These are phyloP conservation scores for Paedocypris micromegethes DNA, from an alignment of 2,797 vertebrate species.

Conservation along the genomic window DNA sequence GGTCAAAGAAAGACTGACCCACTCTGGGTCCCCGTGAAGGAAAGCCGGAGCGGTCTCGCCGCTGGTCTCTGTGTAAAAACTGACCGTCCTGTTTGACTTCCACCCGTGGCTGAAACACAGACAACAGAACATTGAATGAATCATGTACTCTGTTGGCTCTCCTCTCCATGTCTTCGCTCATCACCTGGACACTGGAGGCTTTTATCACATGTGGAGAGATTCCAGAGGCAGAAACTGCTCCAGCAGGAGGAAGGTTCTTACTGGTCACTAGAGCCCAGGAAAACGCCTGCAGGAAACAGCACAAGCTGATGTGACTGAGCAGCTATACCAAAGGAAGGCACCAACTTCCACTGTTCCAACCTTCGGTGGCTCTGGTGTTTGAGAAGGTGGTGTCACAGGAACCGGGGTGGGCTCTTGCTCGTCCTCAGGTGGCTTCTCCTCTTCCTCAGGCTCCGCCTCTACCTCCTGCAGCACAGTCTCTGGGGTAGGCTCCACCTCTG, in stretches of 20 bases:
- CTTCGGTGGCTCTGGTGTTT: constrained; percentile 78
- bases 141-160: too few relatives aligned
- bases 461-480: constrained; percentile 73
- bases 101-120: constrained; percentile 67
- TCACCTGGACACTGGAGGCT: constrained; percentile 91
- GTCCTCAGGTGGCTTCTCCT: constrained; percentile 76
- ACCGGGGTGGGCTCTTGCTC: constrained; percentile 74
- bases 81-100: constrained; percentile 75
- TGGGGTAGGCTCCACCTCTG: constrained; percentile 23
- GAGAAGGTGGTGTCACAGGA: constrained; percentile 69
- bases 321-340: not conserved
- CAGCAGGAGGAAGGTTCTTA: constrained; percentile 98
- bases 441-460: constrained; percentile 69
- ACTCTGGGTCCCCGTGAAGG: constrained; percentile 71
- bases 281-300: constrained; percentile 86
- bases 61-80: constrained; percentile 72
- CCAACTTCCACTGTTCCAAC: constrained; percentile 47
- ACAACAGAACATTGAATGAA: not conserved
- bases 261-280: constrained; percentile 99
- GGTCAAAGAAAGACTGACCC: constrained; percentile 56
- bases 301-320: constrained; percentile 50
- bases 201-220: constrained; percentile 93
- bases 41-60: constrained; percentile 74
- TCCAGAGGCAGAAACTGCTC: constrained; percentile 89
- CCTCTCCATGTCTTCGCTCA: too few relatives aligned